A percentile compares a stretch with the other conserved stretches of the same genome.
Conservation (phyloP, 92 coral and sea anemone species). For the Epizoanthus stellaris region DNA sequence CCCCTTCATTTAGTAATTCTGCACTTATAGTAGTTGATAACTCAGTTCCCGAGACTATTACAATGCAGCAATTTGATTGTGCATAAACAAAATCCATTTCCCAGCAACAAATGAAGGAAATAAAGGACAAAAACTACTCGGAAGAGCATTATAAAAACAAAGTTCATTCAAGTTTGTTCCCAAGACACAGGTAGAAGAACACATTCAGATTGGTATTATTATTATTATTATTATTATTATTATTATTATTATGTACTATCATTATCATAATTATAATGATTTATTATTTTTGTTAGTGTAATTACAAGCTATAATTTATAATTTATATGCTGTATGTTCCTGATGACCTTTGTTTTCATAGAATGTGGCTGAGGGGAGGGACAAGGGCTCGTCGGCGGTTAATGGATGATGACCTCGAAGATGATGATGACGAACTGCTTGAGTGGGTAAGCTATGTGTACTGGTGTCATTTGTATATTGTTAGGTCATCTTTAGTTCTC, state of each 20-base stretch:
- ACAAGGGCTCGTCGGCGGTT: conserved; percentile 57
- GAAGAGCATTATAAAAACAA: no score
- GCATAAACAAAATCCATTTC: no score
- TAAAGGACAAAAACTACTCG: no score
- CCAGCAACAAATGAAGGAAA: no score
- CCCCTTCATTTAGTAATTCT: no score
- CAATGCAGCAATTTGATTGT: no score
- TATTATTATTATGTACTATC: conserved; percentile 10
- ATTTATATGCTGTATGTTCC: neutral
- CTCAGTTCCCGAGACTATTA: neutral
- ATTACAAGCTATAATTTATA: no score
- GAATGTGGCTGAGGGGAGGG: conserved; percentile 60
- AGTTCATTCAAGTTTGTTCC: no score
- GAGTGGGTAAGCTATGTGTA: conserved; percentile 52
- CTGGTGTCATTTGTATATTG: neutral
- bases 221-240: neutral
- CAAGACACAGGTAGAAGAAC: no score
- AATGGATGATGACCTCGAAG: conserved; percentile 67
- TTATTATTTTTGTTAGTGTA: neutral
- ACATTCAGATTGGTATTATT: neutral
- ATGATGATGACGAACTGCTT: conserved; percentile 56
- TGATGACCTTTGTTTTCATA: neutral
- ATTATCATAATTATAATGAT: neutral
- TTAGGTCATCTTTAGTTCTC: neutral
- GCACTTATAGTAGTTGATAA: neutral